These are phyloP conservation scores for Myoxocephalus aenaeus DNA, from an alignment of 2,797 vertebrate genomes.

Conservation along the genomic window DNA sequence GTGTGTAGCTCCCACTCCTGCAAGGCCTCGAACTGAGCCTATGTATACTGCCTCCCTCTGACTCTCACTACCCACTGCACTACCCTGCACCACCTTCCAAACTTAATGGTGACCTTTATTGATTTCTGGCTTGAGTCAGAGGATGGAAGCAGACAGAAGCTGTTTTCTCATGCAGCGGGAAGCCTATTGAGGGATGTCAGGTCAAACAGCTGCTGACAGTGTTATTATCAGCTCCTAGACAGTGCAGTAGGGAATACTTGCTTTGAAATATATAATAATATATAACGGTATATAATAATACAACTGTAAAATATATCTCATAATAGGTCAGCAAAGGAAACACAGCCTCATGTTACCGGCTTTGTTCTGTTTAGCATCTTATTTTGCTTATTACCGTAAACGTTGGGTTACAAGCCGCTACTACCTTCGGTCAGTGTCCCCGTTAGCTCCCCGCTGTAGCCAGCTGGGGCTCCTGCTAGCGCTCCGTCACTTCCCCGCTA, in stretches of 20 bases:
- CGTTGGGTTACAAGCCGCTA: no score
- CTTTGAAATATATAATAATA: background rate
- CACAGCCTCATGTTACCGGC: background rate
- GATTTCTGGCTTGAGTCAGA: slow-evolving; percentile 66
- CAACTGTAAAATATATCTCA: background rate
- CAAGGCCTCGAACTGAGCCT: background rate
- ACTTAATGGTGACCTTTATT: slow-evolving; percentile 86
- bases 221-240: background rate
- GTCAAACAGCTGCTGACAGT: no score
- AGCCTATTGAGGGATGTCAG: no score
- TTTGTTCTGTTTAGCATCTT: background rate
- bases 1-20: background rate
- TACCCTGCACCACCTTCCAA: slow-evolving; percentile 52
- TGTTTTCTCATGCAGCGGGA: slow-evolving; percentile 71
- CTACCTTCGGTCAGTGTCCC: no score
- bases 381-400: slow-evolving; percentile 1
- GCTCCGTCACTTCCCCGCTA: no score
- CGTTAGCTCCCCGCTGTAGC: no score
- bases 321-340: background rate
- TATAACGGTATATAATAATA: background rate
- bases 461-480: no score
- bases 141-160: slow-evolving; percentile 12
- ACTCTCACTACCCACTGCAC: background rate
- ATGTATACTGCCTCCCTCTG: background rate
- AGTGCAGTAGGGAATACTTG: background rate